These are phyloP conservation scores for Sphaerodactylus townsendi DNA, from an alignment of 2,113 vertebrate genomes.

Conservation along the genomic window DNA sequence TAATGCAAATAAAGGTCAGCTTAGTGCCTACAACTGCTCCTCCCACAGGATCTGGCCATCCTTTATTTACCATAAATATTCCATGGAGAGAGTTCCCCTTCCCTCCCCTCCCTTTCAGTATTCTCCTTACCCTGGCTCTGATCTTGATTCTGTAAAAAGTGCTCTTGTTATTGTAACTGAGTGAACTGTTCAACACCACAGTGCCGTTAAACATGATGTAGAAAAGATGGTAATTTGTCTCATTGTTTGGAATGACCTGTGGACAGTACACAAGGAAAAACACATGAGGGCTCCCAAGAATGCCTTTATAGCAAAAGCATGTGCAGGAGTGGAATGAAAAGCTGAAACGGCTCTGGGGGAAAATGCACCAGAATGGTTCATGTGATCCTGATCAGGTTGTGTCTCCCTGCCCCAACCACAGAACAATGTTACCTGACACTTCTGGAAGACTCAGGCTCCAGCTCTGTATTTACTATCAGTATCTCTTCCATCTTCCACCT, in stretches of 20 bases:
- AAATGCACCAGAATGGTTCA: no score
- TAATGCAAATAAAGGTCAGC: neutral
- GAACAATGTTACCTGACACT: no score
- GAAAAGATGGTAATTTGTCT: conserved; percentile 61
- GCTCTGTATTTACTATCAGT: no score
- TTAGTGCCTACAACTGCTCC: neutral
- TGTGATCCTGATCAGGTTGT: no score
- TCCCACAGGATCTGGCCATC: neutral
- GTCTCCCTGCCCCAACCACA: no score
- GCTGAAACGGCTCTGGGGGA: no score
- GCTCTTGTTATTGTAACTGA: conserved; percentile 78
- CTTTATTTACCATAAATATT: neutral
- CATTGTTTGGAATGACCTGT: conserved; percentile 74
- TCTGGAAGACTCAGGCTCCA: no score
- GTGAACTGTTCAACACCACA: conserved; percentile 61
- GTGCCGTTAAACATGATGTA: conserved; percentile 62
- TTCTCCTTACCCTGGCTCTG: conserved; percentile 70
- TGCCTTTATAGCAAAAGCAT: neutral
- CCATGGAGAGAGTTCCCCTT: neutral
- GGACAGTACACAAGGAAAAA: neutral
- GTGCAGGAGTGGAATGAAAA: neutral
- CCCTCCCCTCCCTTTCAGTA: neutral
- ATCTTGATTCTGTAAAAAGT: conserved; percentile 80
- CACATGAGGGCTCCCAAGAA: neutral
- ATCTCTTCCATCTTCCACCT: no score